Conservation (phyloP, 1,140 invertebrate genomes). For the Pentalonia nigronervosa region DNA sequence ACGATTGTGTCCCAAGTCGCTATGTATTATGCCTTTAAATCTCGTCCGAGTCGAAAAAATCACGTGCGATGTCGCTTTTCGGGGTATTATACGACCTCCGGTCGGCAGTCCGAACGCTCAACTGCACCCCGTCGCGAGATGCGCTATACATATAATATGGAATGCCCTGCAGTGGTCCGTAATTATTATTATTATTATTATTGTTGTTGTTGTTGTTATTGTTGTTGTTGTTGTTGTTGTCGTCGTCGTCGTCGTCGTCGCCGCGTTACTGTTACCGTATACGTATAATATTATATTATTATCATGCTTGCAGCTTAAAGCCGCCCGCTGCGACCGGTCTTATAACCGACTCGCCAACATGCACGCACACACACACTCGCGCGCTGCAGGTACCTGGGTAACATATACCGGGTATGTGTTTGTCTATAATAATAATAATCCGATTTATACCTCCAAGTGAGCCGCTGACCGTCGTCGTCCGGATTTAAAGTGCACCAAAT, state of each 20-base stretch:
- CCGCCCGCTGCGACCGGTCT: conserved; percentile 5
- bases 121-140: not conserved
- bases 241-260: too few relatives aligned
- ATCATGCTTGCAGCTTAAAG: not conserved
- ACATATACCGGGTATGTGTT: not conserved
- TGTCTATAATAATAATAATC: not conserved
- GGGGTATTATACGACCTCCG: not conserved
- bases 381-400: not conserved
- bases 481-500: not conserved
- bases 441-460: not conserved
- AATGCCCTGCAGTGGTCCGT: not conserved
- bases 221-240: too few relatives aligned
- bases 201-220: not conserved
- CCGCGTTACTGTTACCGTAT: not conserved
- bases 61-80: conserved; percentile 5
- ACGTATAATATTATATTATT: not conserved
- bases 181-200: conserved; percentile 19
- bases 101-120: not conserved
- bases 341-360: not conserved
- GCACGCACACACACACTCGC: too few relatives aligned
- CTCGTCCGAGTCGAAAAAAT: not conserved
- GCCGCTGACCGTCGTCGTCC: not conserved
- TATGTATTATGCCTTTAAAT: not conserved
- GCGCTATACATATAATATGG: not conserved
- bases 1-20: not conserved